Percentiles rank a stretch among this genome's conserved stretches.
phyloP scores from a whole-genome alignment of 2,113 vertebrate species.

The Rhineura floridana region DNA sequence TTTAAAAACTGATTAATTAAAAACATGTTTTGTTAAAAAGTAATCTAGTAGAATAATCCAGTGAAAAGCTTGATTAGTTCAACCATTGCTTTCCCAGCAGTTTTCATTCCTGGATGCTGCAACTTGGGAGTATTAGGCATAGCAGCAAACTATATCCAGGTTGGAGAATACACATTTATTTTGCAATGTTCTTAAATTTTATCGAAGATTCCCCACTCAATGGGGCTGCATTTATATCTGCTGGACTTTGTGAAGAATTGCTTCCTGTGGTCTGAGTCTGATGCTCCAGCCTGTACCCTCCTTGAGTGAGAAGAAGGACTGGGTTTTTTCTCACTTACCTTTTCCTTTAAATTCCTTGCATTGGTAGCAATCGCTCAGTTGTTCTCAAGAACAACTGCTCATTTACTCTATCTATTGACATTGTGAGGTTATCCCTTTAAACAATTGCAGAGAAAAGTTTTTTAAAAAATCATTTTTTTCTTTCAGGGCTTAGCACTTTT shows the following conservation, averaged over 20 bases:
- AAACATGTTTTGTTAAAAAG: background rate
- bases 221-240: background rate
- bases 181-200: background rate
- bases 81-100: background rate
- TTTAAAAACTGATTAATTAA: background rate
- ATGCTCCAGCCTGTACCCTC: constrained; percentile 42
- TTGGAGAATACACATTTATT: background rate
- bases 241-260: constrained; percentile 43
- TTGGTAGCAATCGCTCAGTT: constrained; percentile 60
- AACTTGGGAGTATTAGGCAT: background rate
- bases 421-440: constrained; percentile 79
- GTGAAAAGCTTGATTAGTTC: background rate
- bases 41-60: background rate
- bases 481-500: constrained; percentile 77
- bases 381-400: constrained; percentile 58
- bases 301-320: constrained; percentile 38
- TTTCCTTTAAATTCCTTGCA: background rate
- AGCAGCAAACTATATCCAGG: background rate
- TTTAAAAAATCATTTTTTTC: constrained; percentile 71
- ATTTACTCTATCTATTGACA: constrained; percentile 76
- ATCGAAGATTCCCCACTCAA: constrained; percentile 9
- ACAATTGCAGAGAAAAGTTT: constrained; percentile 80
- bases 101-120: background rate
- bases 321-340: constrained; percentile 38
- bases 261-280: constrained; percentile 50